phyloP scores from a whole-genome alignment of 1,140 invertebrate genomes.

The Drosophila tropicalis region DNA sequence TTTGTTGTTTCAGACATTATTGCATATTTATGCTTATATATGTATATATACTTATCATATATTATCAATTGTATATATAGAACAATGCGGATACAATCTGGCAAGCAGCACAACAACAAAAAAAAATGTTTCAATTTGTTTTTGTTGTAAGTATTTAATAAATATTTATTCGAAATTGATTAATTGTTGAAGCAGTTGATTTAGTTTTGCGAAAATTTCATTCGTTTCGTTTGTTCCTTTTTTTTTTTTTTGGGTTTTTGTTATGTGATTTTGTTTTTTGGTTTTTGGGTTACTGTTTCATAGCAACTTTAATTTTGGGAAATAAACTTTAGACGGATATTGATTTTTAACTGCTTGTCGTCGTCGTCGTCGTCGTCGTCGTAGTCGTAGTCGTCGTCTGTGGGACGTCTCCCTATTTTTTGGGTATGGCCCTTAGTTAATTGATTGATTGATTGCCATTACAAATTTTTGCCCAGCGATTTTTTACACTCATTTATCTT shows the following conservation, averaged over 20 bases:
- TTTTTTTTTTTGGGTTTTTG: slow-evolving; percentile 28
- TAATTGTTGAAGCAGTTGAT: slow-evolving; percentile 20
- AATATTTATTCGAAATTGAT: slow-evolving; percentile 23
- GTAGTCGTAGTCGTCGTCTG: slow-evolving; percentile 23
- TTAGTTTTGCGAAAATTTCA: background rate
- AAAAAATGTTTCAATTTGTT: slow-evolving; percentile 4
- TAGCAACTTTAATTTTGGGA: slow-evolving; percentile 61
- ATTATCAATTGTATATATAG: slow-evolving; percentile 30
- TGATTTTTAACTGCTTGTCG: slow-evolving; percentile 73
- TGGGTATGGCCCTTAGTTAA: slow-evolving; percentile 42
- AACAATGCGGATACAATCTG: slow-evolving; percentile 52
- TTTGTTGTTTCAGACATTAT: slow-evolving; percentile 16
- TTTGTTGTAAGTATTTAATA: slow-evolving; percentile 6
- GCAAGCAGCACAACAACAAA: slow-evolving; percentile 47
- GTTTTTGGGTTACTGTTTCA: slow-evolving; percentile 34
- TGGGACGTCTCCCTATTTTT: slow-evolving; percentile 11
- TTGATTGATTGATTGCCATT: slow-evolving; percentile 64
- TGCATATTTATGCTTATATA: background rate
- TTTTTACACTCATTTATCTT: background rate
- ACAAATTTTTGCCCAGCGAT: background rate
- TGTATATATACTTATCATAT: slow-evolving; percentile 17
- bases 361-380: slow-evolving; percentile 25
- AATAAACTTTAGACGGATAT: slow-evolving; percentile 83
- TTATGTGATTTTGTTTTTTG: slow-evolving; percentile 12
- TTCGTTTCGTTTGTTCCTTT: background rate